These are phyloP conservation scores for Platygyra sinensis DNA, from an alignment of 64 coral and sea anemone species.

Conservation along the genomic window DNA sequence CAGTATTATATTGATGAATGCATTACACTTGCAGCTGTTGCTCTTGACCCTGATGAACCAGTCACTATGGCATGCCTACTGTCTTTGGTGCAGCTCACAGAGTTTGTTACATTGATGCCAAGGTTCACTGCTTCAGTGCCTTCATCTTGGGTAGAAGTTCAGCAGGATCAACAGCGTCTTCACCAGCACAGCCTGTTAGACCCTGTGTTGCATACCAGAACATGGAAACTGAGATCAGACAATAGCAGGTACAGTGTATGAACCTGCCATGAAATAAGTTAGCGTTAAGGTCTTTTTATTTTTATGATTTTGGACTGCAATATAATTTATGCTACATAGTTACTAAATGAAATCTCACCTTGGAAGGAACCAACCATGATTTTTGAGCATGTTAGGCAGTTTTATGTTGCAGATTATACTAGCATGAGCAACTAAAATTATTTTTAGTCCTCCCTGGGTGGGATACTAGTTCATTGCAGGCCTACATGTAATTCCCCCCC, in stretches of 20 bases:
- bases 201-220: conserved; percentile 88
- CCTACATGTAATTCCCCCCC: too few relatives aligned
- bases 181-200: conserved; percentile 87
- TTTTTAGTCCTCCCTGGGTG: too few relatives aligned
- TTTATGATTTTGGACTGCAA: too few relatives aligned
- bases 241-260: conserved; percentile 15
- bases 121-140: conserved; percentile 88
- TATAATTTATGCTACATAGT: too few relatives aligned
- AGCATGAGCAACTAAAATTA: too few relatives aligned
- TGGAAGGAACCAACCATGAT: too few relatives aligned
- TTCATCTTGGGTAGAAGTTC: conserved; percentile 86
- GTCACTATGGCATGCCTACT: conserved; percentile 52
- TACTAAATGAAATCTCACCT: too few relatives aligned
- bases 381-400: too few relatives aligned
- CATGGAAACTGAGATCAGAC: conserved; percentile 86
- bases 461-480: too few relatives aligned
- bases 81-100: conserved; percentile 72
- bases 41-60: conserved; percentile 45
- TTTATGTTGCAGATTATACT: too few relatives aligned
- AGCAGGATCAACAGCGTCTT: conserved; percentile 97
- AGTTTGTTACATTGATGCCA: conserved; percentile 96
- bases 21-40: not conserved
- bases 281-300: too few relatives aligned
- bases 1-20: too few relatives aligned
- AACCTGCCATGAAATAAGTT: not conserved